phyloP scores from a whole-genome alignment of 2,888 invertebrate genomes.

The Xestia rhomboidea region DNA sequence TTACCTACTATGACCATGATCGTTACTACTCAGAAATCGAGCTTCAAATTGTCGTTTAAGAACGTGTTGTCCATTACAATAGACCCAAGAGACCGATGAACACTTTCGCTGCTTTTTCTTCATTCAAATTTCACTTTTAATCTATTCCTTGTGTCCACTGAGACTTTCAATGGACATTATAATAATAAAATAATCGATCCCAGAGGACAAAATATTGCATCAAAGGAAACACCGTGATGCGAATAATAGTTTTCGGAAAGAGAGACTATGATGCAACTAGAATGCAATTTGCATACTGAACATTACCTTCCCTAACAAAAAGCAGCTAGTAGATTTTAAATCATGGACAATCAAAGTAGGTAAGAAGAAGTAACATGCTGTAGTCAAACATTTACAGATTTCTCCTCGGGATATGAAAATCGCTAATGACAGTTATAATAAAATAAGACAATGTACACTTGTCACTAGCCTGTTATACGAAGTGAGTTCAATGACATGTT shows the following conservation, averaged over 20 bases:
- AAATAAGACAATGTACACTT: conserved; percentile 70
- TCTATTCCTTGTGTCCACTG: conserved; percentile 73
- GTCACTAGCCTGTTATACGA: conserved; percentile 76
- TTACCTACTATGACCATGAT: conserved; percentile 62
- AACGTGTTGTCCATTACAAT: conserved; percentile 87
- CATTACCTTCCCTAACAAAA: neutral
- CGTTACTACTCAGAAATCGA: conserved; percentile 75
- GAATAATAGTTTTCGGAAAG: conserved; percentile 37
- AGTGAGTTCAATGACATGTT: conserved; percentile 87
- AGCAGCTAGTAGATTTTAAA: neutral
- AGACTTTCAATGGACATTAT: conserved; percentile 69
- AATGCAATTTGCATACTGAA: conserved; percentile 7
- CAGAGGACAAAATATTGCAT: conserved; percentile 70
- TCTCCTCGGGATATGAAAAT: conserved; percentile 27
- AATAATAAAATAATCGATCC: conserved; percentile 71
- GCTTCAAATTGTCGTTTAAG: conserved; percentile 78
- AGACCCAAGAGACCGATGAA: conserved; percentile 78
- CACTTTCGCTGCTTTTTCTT: conserved; percentile 88
- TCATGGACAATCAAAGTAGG: too few species aligned
- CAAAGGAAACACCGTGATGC: conserved; percentile 49
- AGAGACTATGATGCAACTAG: conserved; percentile 34
- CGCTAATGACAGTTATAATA: conserved; percentile 27
- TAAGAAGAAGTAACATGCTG: neutral
- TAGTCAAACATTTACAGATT: neutral
- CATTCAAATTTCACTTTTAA: conserved; percentile 88